phyloP scores from a whole-genome alignment of 2,797 vertebrate species.

The Mormyrus proboscirostris region DNA sequence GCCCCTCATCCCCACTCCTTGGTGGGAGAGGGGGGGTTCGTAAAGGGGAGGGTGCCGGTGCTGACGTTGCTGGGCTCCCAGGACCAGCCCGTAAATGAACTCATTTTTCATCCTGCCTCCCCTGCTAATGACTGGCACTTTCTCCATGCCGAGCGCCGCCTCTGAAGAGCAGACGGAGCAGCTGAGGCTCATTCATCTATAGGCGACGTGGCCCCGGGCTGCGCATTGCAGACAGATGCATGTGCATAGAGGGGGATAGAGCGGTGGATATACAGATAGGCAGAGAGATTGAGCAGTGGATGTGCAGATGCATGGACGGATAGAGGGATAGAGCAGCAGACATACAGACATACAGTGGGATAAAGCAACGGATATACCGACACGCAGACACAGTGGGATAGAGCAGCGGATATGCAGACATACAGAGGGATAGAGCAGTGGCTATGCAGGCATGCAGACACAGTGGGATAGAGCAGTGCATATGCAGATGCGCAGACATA shows the following conservation, averaged over 20 bases:
- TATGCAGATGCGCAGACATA: background rate
- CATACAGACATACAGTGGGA: background rate
- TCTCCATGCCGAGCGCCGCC: constrained; percentile 77
- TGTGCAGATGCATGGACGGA: background rate
- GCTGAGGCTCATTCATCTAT: constrained; percentile 81
- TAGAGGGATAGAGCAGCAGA: background rate
- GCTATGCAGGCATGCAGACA: background rate
- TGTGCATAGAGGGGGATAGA: background rate
- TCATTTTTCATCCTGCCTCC: constrained; percentile 95
- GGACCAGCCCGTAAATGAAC: constrained; percentile 98
- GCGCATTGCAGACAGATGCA: background rate
- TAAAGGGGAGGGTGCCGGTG: constrained; percentile 35
- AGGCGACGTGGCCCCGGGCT: constrained; percentile 36
- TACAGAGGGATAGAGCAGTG: background rate
- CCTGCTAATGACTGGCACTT: constrained; percentile 97
- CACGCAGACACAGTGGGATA: background rate
- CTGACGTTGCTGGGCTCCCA: constrained; percentile 78
- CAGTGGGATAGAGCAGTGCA: background rate
- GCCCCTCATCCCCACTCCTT: constrained; percentile 34
- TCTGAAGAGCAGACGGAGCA: constrained; percentile 86
- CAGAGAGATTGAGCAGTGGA: background rate
- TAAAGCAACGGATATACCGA: background rate
- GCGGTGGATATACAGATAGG: background rate
- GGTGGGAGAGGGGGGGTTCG: constrained; percentile 37
- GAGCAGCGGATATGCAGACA: background rate